Evolutionary conservation across 2,888 invertebrate genomes (phyloP).

Genomic region (Lymantria dispar): DNA sequence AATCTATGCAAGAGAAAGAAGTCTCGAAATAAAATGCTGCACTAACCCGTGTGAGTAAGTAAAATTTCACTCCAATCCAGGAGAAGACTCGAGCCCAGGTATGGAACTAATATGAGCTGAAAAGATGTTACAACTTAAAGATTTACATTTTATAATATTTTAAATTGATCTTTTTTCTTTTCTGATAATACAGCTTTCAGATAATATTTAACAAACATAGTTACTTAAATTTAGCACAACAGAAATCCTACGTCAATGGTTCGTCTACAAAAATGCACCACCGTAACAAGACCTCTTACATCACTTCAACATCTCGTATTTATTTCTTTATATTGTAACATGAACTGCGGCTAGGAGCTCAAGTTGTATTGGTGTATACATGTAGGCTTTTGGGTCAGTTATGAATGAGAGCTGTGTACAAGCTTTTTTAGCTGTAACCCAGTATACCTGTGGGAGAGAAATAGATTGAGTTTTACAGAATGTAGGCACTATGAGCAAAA

Average conservation of each 20-base stretch:
- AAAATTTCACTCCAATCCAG: too few relatives aligned
- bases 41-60: too few relatives aligned
- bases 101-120: too few relatives aligned
- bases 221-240: background rate
- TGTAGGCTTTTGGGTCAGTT: constrained; percentile 58
- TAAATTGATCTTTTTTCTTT: too few relatives aligned
- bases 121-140: too few relatives aligned
- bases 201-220: too few relatives aligned
- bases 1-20: too few relatives aligned
- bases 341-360: constrained; percentile 25
- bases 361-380: constrained; percentile 33
- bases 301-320: constrained; percentile 20
- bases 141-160: too few relatives aligned
- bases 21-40: too few relatives aligned
- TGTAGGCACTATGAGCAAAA: constrained; percentile 4
- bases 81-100: too few relatives aligned
- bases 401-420: constrained; percentile 44
- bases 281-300: constrained; percentile 29
- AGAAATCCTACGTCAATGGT: constrained; percentile 20
- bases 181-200: too few relatives aligned
- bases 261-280: constrained; percentile 41
- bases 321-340: constrained; percentile 12
- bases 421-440: constrained; percentile 47
- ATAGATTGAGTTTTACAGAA: constrained; percentile 41
- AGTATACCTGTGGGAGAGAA: constrained; percentile 39